Base-by-base conservation (phyloP, 2,113 vertebrate species). In the Pteruthius melanotis region DNA sequence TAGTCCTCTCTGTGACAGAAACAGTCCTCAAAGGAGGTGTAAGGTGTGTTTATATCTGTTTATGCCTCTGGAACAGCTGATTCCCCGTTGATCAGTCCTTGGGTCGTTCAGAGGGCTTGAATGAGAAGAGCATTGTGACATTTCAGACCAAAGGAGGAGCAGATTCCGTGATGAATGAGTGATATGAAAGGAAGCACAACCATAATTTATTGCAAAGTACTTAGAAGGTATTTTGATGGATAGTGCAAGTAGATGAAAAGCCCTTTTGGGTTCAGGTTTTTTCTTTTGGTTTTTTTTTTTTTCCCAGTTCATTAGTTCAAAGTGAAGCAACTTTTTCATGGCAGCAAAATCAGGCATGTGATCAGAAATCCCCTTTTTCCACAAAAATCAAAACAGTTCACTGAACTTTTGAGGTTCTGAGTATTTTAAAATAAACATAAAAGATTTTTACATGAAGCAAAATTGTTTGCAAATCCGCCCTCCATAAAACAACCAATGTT, bases 211-310 rank as follows among this genome's bases (percentile, higher is more conserved):
- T 84, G 85, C 82, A 26, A 65, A 92, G 87, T 16, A 27, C 26
- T 87, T 85, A 64, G 59, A 82, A 71, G 53, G 78, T 40, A 91
- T 90, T 92, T 91, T 97, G 94, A 94, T 93, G 85, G 84, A 94
- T 85, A 64, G 78, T 64, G 60, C 54, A 80, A 61, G 21, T 8
- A 92, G 54, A 93, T 90, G 31, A 96, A 92, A 97, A 96, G 66
- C 49, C 42, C 24, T 77, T 69, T 94, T 95, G 81, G 37, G 44
- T 40, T 70, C 57, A 45, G 23, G 75, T 37, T 13, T 4, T 40
- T 12, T 40, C n/a, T n/a, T n/a, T n/a, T n/a, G 40, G 44, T n/a
- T 65, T 89, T 50, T 80, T 83, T 44, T 15, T 71, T 61, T 45
- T 28, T 1, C 37, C 1, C 37, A 65, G 78, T 91, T 90, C 92